Evolutionary conservation across 1,140 invertebrate genomes (phyloP).

Genomic region (fruit fly (Drosophila melanogaster)): DNA sequence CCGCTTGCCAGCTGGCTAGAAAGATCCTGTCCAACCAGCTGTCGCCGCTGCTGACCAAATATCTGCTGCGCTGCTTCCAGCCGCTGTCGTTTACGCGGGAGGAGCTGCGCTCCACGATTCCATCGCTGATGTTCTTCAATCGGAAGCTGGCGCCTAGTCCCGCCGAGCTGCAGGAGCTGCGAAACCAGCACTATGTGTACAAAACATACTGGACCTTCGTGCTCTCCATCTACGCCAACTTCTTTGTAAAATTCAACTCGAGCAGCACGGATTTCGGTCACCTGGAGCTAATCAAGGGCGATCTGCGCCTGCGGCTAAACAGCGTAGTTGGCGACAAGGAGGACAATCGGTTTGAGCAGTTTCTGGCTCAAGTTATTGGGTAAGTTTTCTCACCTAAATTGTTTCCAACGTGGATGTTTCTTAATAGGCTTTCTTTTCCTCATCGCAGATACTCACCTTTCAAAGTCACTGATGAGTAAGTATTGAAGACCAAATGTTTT

Average conservation of each 20-base stretch:
- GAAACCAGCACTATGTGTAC: constrained; percentile 80
- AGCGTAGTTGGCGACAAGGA: constrained; percentile 74
- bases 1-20: constrained; percentile 73
- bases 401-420: background rate
- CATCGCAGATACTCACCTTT: constrained; percentile 73
- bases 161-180: constrained; percentile 71
- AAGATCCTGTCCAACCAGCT: constrained; percentile 81
- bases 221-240: constrained; percentile 79
- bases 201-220: constrained; percentile 84
- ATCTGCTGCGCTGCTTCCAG: constrained; percentile 77
- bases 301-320: constrained; percentile 64
- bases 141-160: constrained; percentile 76
- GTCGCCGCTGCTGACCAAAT: constrained; percentile 68
- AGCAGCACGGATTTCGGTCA: constrained; percentile 60
- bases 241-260: constrained; percentile 78
- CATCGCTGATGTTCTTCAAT: constrained; percentile 81
- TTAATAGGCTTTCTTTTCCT: background rate
- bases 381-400: constrained; percentile 15
- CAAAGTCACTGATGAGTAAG: constrained; percentile 80
- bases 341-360: constrained; percentile 75
- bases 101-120: constrained; percentile 74
- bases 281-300: constrained; percentile 72
- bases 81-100: constrained; percentile 76
- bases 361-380: constrained; percentile 79
- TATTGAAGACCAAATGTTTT: constrained; percentile 6